Conservation (phyloP, 2,797 vertebrate species). For the Delichon dasypus region DNA sequence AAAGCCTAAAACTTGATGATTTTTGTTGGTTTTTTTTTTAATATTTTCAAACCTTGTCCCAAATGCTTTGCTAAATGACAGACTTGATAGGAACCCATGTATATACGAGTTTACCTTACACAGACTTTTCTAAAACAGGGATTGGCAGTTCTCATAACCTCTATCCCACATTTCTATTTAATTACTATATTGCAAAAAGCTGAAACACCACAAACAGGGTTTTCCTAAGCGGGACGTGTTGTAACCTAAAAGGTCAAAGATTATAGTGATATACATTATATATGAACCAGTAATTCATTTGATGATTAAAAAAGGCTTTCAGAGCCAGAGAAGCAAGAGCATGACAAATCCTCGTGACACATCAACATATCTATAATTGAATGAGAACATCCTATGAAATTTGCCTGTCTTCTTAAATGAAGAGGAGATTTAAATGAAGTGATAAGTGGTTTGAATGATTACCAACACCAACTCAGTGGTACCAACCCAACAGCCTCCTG, state of each 20-base stretch:
- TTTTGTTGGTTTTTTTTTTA: not conserved
- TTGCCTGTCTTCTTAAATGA: not conserved
- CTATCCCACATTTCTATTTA: not conserved
- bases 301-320: not conserved
- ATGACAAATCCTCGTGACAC: not conserved
- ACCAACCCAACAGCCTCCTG: not conserved
- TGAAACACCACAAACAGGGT: not conserved
- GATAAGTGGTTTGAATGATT: not conserved
- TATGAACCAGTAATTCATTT: not conserved
- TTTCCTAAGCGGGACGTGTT: not conserved
- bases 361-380: not conserved
- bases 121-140: not conserved
- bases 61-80: not conserved
- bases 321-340: not conserved
- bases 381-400: not conserved
- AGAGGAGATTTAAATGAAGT: not conserved
- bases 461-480: not conserved
- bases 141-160: not conserved
- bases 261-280: not conserved
- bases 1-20: not conserved
- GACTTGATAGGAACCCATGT: not conserved
- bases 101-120: not conserved
- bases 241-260: not conserved
- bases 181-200: not conserved
- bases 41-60: not conserved